phyloP scores from a whole-genome alignment of 2,113 vertebrate genomes.

The Lophura nycthemera region DNA sequence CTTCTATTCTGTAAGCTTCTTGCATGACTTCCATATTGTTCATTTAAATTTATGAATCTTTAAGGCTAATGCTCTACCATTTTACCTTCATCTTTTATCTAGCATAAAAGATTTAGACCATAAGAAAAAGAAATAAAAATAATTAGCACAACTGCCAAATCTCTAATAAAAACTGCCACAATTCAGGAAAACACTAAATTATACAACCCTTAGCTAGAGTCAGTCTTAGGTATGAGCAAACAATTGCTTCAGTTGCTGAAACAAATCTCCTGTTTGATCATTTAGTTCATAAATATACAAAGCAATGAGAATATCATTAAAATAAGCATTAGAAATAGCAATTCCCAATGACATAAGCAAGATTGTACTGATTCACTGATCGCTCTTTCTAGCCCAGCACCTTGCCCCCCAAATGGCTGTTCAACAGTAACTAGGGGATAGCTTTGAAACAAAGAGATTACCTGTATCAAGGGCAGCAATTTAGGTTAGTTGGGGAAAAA shows the following conservation, averaged over 20 bases:
- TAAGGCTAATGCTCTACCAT: not conserved
- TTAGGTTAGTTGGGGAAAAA: fast-evolving
- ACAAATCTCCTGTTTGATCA: not conserved
- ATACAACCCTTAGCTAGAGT: not conserved
- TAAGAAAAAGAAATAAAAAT: not conserved
- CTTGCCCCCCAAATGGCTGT: not conserved
- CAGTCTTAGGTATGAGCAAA: not conserved
- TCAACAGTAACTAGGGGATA: not conserved
- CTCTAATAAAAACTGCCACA: not conserved
- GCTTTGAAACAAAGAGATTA: not conserved
- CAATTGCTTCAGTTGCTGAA: not conserved
- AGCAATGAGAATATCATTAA: not conserved
- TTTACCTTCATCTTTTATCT: not conserved
- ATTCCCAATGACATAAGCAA: not conserved
- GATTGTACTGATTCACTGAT: not conserved
- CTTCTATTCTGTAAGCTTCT: not conserved
- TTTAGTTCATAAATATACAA: not conserved
- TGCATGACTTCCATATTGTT: not conserved
- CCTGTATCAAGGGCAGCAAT: not conserved
- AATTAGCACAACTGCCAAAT: not conserved
- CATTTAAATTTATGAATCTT: not conserved
- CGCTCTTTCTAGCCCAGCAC: not conserved
- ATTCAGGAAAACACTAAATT: not conserved
- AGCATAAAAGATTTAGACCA: too few species aligned
- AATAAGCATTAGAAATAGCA: not conserved